These are phyloP conservation scores for Ptychochromis oligacanthus DNA, from an alignment of 2,113 vertebrate species.

Conservation along the genomic window DNA sequence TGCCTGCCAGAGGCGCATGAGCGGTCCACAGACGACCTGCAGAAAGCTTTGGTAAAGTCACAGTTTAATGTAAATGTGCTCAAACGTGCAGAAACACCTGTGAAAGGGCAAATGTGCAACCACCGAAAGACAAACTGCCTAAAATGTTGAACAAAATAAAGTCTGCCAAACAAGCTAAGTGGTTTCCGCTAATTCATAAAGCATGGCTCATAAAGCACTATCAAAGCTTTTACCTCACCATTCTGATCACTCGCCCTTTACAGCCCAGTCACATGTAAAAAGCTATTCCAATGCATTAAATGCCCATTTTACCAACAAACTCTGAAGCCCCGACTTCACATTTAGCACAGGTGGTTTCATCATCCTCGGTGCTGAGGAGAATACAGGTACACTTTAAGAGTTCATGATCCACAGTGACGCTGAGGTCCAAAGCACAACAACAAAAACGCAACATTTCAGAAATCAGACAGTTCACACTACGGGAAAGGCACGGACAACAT, in stretches of 20 bases:
- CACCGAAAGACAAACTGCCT: neutral
- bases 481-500: too few species aligned
- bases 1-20: neutral
- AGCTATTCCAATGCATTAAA: neutral
- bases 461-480: too few species aligned
- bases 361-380: too few species aligned
- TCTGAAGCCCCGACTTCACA: too few species aligned
- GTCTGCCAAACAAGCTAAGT: neutral
- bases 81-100: neutral
- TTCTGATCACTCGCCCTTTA: neutral
- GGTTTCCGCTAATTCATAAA: slow-evolving; percentile 32
- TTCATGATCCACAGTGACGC: too few species aligned
- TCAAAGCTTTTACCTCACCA: slow-evolving; percentile 23
- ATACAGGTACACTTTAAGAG: too few species aligned
- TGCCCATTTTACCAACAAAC: neutral
- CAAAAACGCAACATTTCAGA: too few species aligned
- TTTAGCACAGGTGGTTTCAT: neutral
- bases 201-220: slow-evolving; percentile 18
- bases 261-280: neutral
- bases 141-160: neutral
- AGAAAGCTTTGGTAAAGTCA: neutral
- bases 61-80: neutral
- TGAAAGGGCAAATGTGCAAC: neutral
- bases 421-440: too few species aligned
- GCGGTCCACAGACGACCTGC: rapidly evolving